These are phyloP conservation scores for Athene cunicularia DNA, from an alignment of 2,113 vertebrate genomes.

Conservation along the genomic window DNA sequence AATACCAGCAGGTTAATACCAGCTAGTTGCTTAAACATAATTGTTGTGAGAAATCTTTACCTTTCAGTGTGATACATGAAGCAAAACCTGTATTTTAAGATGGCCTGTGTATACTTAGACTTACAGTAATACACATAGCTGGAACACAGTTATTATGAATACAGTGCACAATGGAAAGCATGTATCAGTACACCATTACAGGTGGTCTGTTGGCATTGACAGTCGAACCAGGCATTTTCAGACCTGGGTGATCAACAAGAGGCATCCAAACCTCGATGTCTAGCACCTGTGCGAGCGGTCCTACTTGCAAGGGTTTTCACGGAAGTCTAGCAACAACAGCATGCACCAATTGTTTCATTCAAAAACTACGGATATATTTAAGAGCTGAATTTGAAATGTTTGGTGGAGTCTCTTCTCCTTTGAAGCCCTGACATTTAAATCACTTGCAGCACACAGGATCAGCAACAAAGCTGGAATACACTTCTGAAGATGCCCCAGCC, in stretches of 20 bases:
- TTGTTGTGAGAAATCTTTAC: constrained; percentile 19
- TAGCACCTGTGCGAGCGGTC: neutral
- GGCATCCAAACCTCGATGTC: neutral
- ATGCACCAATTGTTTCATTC: neutral
- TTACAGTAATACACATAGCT: neutral
- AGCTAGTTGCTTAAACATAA: constrained; percentile 3
- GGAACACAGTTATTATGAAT: neutral
- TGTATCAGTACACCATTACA: neutral
- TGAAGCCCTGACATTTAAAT: neutral
- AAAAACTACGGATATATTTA: neutral
- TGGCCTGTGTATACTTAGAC: neutral
- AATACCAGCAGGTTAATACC: neutral
- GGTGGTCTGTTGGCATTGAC: neutral
- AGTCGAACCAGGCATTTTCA: neutral
- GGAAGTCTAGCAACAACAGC: neutral
- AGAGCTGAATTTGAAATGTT: neutral
- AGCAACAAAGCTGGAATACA: neutral
- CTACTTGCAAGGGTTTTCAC: neutral
- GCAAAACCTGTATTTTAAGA: neutral
- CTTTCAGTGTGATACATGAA: neutral
- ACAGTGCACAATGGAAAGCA: neutral
- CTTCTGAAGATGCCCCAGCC: neutral
- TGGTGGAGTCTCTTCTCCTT: neutral
- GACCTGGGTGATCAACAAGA: neutral
- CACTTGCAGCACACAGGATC: neutral